These are phyloP conservation scores for Hippocampus abdominalis DNA, from an alignment of 2,113 vertebrate genomes.

Conservation along the genomic window DNA sequence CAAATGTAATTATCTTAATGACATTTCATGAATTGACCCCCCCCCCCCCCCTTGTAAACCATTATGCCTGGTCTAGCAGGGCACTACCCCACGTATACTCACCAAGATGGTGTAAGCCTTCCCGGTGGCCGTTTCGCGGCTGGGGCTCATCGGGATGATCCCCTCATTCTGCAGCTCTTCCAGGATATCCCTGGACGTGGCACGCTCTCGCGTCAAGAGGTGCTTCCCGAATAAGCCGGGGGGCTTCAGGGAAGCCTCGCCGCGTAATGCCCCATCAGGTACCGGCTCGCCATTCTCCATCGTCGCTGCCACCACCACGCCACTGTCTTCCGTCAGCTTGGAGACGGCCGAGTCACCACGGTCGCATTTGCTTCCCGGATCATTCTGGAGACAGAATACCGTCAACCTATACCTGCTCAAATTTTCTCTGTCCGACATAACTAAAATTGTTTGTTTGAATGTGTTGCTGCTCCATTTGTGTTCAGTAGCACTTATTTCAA, in stretches of 20 bases:
- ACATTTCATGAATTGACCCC: no score
- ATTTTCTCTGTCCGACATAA: no score
- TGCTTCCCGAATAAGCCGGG: slow-evolving; percentile 47
- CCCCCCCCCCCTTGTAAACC: no score
- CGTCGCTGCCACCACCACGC: slow-evolving; percentile 50
- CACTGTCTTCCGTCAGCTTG: slow-evolving; percentile 72
- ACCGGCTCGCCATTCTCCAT: slow-evolving; percentile 53
- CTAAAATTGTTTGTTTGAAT: no score
- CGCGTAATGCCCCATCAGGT: slow-evolving; percentile 54
- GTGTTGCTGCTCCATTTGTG: no score
- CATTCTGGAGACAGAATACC: slow-evolving; percentile 19
- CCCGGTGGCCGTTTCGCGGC: slow-evolving; percentile 38
- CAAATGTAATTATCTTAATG: no score
- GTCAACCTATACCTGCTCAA: no score
- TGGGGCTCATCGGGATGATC: slow-evolving; percentile 73
- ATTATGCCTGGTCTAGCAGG: no score
- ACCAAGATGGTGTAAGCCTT: slow-evolving; percentile 74
- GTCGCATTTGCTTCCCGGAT: slow-evolving; percentile 40
- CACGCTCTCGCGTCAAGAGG: slow-evolving; percentile 45
- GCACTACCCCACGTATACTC: slow-evolving; percentile 26
- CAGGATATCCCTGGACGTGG: slow-evolving; percentile 77
- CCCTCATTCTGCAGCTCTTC: slow-evolving; percentile 80
- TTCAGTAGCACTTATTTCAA: no score
- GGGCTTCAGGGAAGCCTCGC: slow-evolving; percentile 40
- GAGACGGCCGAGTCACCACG: slow-evolving; percentile 72